These are phyloP conservation scores for Neodon shergylaensis DNA, from an alignment of 2,113 vertebrate species.

Conservation along the genomic window DNA sequence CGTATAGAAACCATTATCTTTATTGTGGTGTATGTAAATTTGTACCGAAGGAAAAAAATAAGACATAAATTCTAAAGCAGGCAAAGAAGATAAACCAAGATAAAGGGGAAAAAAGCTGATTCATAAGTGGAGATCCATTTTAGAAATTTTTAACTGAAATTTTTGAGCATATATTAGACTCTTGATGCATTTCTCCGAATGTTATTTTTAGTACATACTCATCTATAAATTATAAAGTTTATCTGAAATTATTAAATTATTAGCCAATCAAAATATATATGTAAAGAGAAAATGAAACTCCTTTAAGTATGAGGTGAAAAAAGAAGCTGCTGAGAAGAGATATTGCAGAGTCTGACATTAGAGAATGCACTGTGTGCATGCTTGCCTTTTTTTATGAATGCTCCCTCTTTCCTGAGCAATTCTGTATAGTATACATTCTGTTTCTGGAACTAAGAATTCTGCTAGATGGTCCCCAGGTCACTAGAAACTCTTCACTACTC, in stretches of 20 bases:
- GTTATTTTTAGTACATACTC: neutral
- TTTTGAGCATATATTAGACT: neutral
- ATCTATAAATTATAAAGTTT: neutral
- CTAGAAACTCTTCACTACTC: neutral
- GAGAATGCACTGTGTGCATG: neutral
- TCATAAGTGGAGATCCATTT: neutral
- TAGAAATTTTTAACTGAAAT: neutral
- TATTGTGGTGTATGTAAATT: neutral
- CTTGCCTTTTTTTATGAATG: neutral
- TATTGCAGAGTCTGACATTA: neutral
- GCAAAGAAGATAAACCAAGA: neutral
- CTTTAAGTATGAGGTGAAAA: neutral
- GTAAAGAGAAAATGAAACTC: neutral
- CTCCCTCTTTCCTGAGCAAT: neutral
- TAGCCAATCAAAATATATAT: neutral
- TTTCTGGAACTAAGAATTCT: conserved; percentile 33
- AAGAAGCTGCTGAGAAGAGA: neutral
- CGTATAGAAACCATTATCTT: neutral
- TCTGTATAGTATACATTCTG: neutral
- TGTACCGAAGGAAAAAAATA: neutral
- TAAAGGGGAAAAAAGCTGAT: neutral
- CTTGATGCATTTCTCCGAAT: neutral
- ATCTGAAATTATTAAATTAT: neutral
- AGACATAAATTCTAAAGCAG: neutral
- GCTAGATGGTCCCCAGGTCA: conserved; percentile 30